Evolutionary conservation across 2,113 vertebrate genomes (phyloP).

Genomic region (Phalacrocorax pelagicus): DNA sequence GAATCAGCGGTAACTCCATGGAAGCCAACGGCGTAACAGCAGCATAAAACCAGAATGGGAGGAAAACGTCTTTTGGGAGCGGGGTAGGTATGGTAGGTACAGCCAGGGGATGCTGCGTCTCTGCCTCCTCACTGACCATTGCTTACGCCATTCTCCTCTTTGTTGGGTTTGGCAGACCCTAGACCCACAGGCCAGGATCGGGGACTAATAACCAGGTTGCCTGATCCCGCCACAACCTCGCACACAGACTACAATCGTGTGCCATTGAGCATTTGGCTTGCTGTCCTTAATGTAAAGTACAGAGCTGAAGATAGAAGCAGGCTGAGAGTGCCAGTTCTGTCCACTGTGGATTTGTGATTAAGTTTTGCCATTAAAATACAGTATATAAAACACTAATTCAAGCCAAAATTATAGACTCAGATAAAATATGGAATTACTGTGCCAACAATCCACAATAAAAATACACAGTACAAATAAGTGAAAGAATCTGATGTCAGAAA

Average conservation of each 20-base stretch:
- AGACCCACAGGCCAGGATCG: neutral
- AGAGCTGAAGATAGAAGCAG: slow-evolving; percentile 36
- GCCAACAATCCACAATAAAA: slow-evolving; percentile 66
- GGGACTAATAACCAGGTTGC: neutral
- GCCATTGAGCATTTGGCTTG: neutral
- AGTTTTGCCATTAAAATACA: slow-evolving; percentile 67
- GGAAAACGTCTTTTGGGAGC: neutral
- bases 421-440: slow-evolving; percentile 39
- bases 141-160: neutral
- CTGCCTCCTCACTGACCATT: neutral
- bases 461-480: slow-evolving; percentile 53
- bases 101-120: neutral
- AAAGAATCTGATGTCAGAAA: slow-evolving; percentile 64
- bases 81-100: too few species aligned
- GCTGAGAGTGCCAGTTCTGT: slow-evolving; percentile 43
- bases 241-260: neutral
- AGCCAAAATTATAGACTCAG: slow-evolving; percentile 60
- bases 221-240: neutral
- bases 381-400: slow-evolving; percentile 66
- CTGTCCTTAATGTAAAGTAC: neutral
- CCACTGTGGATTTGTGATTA: slow-evolving; percentile 58
- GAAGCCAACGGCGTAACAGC: neutral
- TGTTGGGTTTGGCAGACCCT: neutral
- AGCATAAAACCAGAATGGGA: neutral
- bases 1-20: neutral